These are phyloP conservation scores for Onychostoma macrolepis DNA, from an alignment of 2,113 vertebrate genomes.

Conservation along the genomic window DNA sequence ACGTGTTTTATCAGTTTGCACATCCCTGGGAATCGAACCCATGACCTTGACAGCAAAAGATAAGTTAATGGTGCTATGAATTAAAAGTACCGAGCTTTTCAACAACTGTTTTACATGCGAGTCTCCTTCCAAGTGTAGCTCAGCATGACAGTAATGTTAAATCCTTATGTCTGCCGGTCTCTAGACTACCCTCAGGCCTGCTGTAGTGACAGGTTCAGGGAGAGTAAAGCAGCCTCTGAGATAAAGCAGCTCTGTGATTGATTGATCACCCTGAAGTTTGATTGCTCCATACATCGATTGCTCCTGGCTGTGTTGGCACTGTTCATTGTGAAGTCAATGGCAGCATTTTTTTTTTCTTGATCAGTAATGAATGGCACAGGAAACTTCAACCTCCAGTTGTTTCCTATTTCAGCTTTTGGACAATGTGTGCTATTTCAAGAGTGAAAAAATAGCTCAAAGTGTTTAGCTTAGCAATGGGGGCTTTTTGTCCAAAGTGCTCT, in stretches of 20 bases:
- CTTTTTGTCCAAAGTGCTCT: background rate
- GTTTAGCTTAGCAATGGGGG: conserved; percentile 38
- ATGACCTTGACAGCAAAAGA: background rate
- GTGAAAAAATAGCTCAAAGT: conserved; percentile 29
- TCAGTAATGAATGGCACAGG: conserved; percentile 50
- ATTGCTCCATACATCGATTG: conserved; percentile 54
- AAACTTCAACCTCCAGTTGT: conserved; percentile 36
- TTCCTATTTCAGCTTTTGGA: conserved; percentile 43
- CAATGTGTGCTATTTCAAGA: conserved; percentile 43
- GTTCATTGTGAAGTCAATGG: conserved; percentile 46
- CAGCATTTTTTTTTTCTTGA: conserved; percentile 19
- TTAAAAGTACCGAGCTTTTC: background rate
- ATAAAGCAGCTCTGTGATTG: conserved; percentile 53
- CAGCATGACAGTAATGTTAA: conserved; percentile 38
- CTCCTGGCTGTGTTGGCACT: conserved; percentile 48
- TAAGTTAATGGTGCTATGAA: background rate
- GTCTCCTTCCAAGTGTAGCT: background rate
- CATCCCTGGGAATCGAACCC: background rate
- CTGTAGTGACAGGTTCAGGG: conserved; percentile 39
- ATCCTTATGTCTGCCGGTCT: conserved; percentile 24
- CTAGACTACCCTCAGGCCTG: conserved; percentile 11
- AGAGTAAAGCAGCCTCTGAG: conserved; percentile 36
- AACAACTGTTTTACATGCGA: conserved; percentile 18
- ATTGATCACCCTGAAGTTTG: conserved; percentile 56
- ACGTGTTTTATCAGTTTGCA: background rate